A percentile compares a stretch with the other conserved stretches of the same genome.
Conservation (phyloP, 2,797 vertebrate species). For the Threskiornis aethiopicus region DNA sequence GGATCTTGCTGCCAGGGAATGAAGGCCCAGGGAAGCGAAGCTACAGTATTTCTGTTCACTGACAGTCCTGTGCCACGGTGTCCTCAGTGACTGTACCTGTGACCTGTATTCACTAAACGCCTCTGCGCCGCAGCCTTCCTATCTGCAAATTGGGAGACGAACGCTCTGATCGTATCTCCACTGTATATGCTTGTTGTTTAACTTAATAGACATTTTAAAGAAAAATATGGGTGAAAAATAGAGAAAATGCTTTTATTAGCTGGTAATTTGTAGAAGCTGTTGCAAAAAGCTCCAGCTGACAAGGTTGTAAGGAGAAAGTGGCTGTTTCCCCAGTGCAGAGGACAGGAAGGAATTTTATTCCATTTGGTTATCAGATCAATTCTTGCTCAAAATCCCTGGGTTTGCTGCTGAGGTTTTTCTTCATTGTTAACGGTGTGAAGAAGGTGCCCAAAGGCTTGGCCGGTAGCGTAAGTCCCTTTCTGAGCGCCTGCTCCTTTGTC, state of each 20-base stretch:
- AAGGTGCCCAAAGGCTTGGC: neutral
- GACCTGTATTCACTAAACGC: neutral
- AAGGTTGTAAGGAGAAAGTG: neutral
- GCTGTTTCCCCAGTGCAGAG: neutral
- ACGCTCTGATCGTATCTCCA: neutral
- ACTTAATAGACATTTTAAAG: neutral
- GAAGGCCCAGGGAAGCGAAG: neutral
- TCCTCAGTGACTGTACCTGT: neutral
- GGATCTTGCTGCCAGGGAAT: neutral
- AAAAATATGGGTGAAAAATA: neutral
- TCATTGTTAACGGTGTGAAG: too few species aligned
- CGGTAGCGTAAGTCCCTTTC: neutral
- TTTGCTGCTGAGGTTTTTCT: neutral
- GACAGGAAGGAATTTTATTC: neutral
- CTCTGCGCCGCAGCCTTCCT: neutral
- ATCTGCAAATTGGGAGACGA: neutral
- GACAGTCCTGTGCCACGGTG: neutral
- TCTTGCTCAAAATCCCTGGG: neutral
- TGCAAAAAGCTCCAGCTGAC: neutral
- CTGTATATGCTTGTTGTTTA: neutral
- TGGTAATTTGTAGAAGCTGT: neutral
- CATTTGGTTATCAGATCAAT: neutral
- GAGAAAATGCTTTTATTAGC: neutral
- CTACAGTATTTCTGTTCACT: neutral
- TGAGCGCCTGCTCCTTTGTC: neutral